These are phyloP conservation scores for Himalopsyche tibetana DNA, from an alignment of 2,888 invertebrate genomes.

Conservation along the genomic window DNA sequence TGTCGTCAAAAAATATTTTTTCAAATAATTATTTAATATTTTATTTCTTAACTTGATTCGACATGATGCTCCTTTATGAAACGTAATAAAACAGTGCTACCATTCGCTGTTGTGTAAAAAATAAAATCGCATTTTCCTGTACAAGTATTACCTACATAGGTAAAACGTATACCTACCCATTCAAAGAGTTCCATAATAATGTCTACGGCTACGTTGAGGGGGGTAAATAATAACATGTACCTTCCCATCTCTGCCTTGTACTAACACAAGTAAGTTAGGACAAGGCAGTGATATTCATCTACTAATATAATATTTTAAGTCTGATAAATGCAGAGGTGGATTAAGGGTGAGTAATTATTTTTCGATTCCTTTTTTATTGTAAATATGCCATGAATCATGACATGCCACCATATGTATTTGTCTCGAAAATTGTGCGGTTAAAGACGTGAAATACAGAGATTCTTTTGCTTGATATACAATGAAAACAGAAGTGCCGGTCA, in stretches of 20 bases:
- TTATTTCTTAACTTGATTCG: neutral
- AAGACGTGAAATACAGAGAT: too few species aligned
- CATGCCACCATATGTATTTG: too few species aligned
- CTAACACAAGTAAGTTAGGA: constrained; percentile 34
- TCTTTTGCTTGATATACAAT: too few species aligned
- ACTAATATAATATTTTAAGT: constrained; percentile 60
- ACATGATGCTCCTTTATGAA: neutral
- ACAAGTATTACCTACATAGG: constrained; percentile 14
- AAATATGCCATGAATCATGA: too few species aligned
- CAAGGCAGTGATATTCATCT: constrained; percentile 53
- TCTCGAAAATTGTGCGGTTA: too few species aligned
- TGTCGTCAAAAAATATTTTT: too few species aligned
- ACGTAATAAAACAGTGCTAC: constrained; percentile 14
- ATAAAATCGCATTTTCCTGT: constrained; percentile 51
- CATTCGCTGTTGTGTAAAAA: constrained; percentile 47
- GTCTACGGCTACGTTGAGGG: constrained; percentile 2
- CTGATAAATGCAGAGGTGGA: constrained; percentile 8
- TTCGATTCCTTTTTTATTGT: too few species aligned
- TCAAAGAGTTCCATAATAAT: constrained; percentile 19
- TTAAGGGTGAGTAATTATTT: neutral
- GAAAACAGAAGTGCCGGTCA: too few species aligned
- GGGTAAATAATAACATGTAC: constrained; percentile 16
- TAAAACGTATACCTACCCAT: neutral
- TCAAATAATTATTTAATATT: too few species aligned
- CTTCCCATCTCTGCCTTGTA: constrained; percentile 19